Evolutionary conservation across 2,113 vertebrate genomes (phyloP), one percentile per base, ranked within the genome.

Genomic region (Gadus macrocephalus): DNA sequence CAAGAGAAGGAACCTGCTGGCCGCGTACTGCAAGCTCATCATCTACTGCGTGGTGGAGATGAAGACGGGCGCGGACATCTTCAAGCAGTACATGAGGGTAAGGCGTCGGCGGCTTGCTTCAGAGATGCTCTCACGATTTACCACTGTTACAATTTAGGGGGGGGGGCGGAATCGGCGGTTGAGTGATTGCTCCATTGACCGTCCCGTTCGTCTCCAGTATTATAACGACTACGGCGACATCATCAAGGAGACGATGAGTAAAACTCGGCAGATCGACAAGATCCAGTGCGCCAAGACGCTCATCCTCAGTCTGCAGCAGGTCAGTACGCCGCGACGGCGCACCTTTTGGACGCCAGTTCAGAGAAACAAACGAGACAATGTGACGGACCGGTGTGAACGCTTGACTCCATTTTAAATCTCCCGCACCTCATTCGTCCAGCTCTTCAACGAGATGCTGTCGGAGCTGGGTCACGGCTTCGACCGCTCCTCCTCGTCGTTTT

Each of bases 1-100:
- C 88, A 98, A 97, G 90, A 96, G 97, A 81, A 94, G 97, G 90
- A 99, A 99, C 84, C 93, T 99, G 60, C 92, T 99, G 76, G 97
- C 97, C 77, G 97, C 95, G 68, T 99, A 96, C 89, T 98, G 96
- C 90, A 99, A 99, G 88, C 93, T 99, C 61, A 98, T 99, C 90
- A 96, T 99, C 76, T 99, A 97, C 88, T 98, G 95, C 82, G 97
- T 99, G 83, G 96, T 99, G 76, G 97, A 99, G 85, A 99, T 99
- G 94, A 98, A 93, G 81, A 97, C 95, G 19, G 97, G 95, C 71
- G 97, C 97, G 0, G 97, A 98, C 86, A 96, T 99, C 89, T 99
- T 99, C 86, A 99, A 98, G 87, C 97, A 99, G 91, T 99, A 99
- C 82, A 99, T 99, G 97, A 95, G 97, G 93, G 97, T 98, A 88